These are phyloP conservation scores for Tinea semifulvella DNA, from an alignment of 2,888 invertebrate genomes.

Conservation along the genomic window DNA sequence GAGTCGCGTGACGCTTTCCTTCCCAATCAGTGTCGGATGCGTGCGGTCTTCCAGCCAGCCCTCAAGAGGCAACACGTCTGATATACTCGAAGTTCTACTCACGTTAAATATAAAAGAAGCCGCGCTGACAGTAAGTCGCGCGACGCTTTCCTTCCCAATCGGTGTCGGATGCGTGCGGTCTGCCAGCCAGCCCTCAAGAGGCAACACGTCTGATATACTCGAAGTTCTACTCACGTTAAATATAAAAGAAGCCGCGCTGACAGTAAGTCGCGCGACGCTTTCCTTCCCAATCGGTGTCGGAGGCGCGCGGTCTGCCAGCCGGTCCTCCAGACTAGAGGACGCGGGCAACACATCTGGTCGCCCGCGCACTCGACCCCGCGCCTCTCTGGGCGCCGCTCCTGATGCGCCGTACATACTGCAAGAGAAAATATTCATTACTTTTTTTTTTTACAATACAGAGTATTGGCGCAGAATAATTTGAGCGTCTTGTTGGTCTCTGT, in stretches of 20 bases:
- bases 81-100: too few species aligned
- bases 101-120: conserved; percentile 83
- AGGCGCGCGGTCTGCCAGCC: conserved; percentile 32
- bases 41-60: conserved; percentile 42
- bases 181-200: conserved; percentile 46
- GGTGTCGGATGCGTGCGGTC: conserved; percentile 44
- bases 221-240: conserved; percentile 76
- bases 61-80: conserved; percentile 57
- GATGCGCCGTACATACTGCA: conserved; percentile 60
- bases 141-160: conserved; percentile 80
- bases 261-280: conserved; percentile 84
- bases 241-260: conserved; percentile 81
- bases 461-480: too few species aligned
- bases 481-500: too few species aligned
- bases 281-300: conserved; percentile 71
- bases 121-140: conserved; percentile 82
- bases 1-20: conserved; percentile 85
- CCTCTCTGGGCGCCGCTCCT: conserved; percentile 62
- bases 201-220: conserved; percentile 57
- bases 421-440: conserved; percentile 12
- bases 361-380: conserved; percentile 55
- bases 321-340: conserved; percentile 48
- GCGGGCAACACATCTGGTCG: conserved; percentile 58
- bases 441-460: too few species aligned
- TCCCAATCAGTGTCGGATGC: conserved; percentile 59